These are phyloP conservation scores for Ophiodon elongatus DNA, from an alignment of 2,113 vertebrate genomes.

Conservation along the genomic window DNA sequence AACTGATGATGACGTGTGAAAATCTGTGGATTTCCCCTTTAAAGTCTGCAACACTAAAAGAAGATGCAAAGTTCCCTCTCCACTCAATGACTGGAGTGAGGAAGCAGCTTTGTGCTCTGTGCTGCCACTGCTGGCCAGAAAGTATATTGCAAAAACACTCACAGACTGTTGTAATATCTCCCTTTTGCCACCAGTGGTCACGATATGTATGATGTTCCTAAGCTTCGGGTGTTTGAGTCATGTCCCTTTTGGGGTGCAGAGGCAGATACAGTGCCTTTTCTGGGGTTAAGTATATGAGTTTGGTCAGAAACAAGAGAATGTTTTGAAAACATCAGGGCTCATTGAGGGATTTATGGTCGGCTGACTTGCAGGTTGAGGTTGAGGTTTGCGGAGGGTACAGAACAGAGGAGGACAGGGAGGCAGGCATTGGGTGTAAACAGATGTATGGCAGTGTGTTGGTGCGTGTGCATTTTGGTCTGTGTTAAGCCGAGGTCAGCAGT, in stretches of 20 bases:
- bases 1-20: neutral
- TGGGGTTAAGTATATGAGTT: neutral
- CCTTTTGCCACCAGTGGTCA: constrained; percentile 6
- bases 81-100: neutral
- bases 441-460: neutral
- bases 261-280: neutral
- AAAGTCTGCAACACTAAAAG: neutral
- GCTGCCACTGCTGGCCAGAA: constrained; percentile 11
- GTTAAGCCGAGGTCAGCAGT: too few relatives aligned
- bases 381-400: too few relatives aligned
- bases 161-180: neutral
- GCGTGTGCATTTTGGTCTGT: neutral
- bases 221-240: neutral
- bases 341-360: too few relatives aligned
- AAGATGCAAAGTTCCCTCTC: neutral
- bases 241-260: neutral
- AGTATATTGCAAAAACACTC: constrained; percentile 24
- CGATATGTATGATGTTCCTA: neutral
- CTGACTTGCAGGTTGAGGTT: too few relatives aligned
- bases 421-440: too few relatives aligned
- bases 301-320: neutral
- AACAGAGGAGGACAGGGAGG: too few relatives aligned
- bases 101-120: neutral
- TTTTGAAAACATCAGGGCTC: neutral
- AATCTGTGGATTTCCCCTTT: neutral